Percentiles rank a stretch among this genome's conserved stretches.
phyloP scores from a whole-genome alignment of 2,888 invertebrate species.

The Phortica okadai region DNA sequence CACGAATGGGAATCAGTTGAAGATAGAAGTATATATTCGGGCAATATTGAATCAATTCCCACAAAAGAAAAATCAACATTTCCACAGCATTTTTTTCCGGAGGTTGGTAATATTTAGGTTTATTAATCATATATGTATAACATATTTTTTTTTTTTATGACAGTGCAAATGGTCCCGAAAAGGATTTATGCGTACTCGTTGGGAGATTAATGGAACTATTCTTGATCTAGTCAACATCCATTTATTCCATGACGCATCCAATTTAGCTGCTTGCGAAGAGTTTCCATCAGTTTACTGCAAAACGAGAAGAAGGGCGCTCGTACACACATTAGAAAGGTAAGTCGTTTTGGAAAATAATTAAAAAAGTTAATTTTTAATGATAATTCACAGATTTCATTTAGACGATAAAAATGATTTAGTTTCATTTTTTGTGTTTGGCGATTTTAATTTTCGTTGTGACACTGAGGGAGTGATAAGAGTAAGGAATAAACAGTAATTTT shows the following conservation, averaged over 20 bases:
- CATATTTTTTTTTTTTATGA: not conserved
- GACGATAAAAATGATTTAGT: constrained; percentile 83
- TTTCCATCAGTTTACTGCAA: constrained; percentile 94
- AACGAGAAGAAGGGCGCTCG: constrained; percentile 90
- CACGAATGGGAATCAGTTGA: constrained; percentile 82
- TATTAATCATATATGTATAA: constrained; percentile 16
- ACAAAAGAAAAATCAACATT: constrained; percentile 98
- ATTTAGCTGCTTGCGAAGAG: constrained; percentile 93
- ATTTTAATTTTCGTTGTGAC: constrained; percentile 98
- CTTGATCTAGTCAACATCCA: constrained; percentile 98
- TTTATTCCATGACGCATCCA: constrained; percentile 98
- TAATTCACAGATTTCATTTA: constrained; percentile 81
- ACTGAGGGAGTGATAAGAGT: constrained; percentile 93
- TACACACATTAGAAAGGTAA: constrained; percentile 88
- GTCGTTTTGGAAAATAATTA: too few species aligned
- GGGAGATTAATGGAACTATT: constrained; percentile 90
- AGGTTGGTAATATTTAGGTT: constrained; percentile 79
- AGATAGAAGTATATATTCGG: constrained; percentile 89
- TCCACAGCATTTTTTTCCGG: constrained; percentile 96
- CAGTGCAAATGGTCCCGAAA: constrained; percentile 98
- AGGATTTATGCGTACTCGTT: constrained; percentile 95
- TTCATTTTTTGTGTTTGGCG: constrained; percentile 98
- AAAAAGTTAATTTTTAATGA: too few species aligned
- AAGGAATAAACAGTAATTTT: constrained; percentile 46
- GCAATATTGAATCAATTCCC: constrained; percentile 91